Conservation (phyloP, 2,113 vertebrate species). For the Sebastes schlegelii region DNA sequence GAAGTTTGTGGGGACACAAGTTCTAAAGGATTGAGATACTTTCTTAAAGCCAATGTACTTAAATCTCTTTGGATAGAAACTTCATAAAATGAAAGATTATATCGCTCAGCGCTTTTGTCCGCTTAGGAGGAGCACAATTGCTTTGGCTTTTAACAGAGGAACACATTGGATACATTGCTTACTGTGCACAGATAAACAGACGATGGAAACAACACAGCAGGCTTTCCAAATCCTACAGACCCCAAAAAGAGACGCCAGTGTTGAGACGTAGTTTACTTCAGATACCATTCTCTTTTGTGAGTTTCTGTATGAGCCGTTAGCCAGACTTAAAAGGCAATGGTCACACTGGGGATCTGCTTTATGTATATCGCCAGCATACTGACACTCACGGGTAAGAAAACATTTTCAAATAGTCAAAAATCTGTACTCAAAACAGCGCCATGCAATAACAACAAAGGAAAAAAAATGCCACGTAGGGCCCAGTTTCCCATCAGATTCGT, state of each 20-base stretch:
- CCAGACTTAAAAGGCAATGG: neutral
- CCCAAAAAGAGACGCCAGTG: neutral
- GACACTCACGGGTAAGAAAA: neutral
- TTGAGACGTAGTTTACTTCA: slow-evolving; percentile 2
- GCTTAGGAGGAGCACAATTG: slow-evolving; percentile 12
- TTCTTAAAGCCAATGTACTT: slow-evolving; percentile 9
- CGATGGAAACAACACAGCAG: slow-evolving; percentile 26
- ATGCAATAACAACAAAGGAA: neutral
- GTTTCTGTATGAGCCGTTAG: neutral
- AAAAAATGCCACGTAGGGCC: no score
- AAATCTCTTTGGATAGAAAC: slow-evolving; percentile 24
- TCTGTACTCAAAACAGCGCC: neutral
- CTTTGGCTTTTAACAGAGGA: slow-evolving; percentile 6
- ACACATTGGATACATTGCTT: slow-evolving; percentile 27
- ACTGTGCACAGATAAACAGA: slow-evolving; percentile 41
- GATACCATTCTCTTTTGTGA: neutral
- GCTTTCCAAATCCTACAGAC: neutral
- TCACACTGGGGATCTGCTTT: neutral
- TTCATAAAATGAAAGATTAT: slow-evolving; percentile 22
- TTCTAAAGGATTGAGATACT: neutral
- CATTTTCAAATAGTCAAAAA: neutral
- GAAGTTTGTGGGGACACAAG: neutral
- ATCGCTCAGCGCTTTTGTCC: neutral
- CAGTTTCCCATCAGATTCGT: neutral
- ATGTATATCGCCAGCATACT: neutral